These are phyloP conservation scores for Patella ulyssiponensis DNA, from an alignment of 2,888 invertebrate species.

Conservation along the genomic window DNA sequence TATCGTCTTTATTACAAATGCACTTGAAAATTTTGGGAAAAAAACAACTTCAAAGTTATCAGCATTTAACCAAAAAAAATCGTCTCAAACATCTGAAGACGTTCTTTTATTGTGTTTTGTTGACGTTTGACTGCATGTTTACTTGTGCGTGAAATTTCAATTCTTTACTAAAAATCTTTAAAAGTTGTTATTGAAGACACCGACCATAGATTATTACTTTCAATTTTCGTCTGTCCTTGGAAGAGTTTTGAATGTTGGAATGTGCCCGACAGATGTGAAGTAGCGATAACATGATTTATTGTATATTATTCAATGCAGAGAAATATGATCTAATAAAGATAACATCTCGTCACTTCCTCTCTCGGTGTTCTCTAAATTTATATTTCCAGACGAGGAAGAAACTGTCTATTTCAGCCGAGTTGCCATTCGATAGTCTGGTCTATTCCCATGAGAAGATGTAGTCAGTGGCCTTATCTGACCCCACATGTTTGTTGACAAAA, in stretches of 20 bases:
- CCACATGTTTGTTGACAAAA: not conserved
- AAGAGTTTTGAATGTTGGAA: no score
- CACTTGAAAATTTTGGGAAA: no score
- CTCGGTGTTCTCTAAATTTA: not conserved
- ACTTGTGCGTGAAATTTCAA: conserved; percentile 1
- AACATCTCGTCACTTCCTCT: not conserved
- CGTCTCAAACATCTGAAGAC: no score
- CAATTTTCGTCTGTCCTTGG: no score
- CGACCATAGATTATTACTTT: no score
- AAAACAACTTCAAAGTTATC: no score
- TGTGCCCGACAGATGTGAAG: no score
- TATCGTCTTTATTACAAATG: no score
- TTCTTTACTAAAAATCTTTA: not conserved
- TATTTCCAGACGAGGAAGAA: not conserved
- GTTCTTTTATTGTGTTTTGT: no score
- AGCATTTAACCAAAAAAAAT: no score
- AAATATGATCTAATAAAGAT: conserved; percentile 1
- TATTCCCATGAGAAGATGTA: conserved; percentile 4
- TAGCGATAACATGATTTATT: no score
- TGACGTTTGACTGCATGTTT: not conserved
- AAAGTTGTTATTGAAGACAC: not conserved
- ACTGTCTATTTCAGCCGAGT: not conserved
- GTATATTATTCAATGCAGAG: not conserved
- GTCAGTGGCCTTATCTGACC: not conserved
- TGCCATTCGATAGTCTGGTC: not conserved